Conservation (phyloP, 2,888 invertebrate species). For the Salticus scenicus region DNA sequence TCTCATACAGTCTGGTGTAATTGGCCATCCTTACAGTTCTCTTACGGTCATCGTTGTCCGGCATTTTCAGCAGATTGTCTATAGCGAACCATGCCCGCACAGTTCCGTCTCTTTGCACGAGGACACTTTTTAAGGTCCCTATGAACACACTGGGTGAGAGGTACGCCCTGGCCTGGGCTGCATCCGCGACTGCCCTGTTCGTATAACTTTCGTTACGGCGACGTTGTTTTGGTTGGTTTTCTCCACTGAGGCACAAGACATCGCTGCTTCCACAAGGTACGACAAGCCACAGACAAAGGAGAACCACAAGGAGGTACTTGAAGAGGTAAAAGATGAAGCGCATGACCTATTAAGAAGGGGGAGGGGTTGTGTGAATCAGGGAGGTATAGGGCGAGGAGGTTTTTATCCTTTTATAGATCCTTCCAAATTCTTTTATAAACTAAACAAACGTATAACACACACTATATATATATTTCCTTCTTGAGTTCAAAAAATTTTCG, state of each 20-base stretch:
- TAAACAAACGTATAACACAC: no score
- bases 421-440: no score
- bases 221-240: constrained; percentile 33
- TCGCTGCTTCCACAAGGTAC: constrained; percentile 33
- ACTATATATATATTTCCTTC: no score
- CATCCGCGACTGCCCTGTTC: constrained; percentile 28
- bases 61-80: constrained; percentile 35
- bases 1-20: neutral
- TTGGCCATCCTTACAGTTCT: neutral
- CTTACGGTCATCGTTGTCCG: neutral
- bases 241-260: constrained; percentile 36
- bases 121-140: constrained; percentile 49
- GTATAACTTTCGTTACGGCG: constrained; percentile 36
- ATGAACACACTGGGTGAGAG: constrained; percentile 47
- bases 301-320: constrained; percentile 47
- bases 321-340: constrained; percentile 32
- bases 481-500: no score
- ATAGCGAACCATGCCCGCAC: constrained; percentile 52
- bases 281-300: constrained; percentile 46
- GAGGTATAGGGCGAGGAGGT: no score
- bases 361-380: no score
- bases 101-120: constrained; percentile 50
- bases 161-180: constrained; percentile 54
- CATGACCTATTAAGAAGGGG: constrained; percentile 46
- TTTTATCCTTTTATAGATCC: no score